Percentiles rank a stretch among this genome's conserved stretches.
Evolutionary conservation across 2,797 vertebrate genomes (phyloP).

Genomic region (Denticeps clupeoides): DNA sequence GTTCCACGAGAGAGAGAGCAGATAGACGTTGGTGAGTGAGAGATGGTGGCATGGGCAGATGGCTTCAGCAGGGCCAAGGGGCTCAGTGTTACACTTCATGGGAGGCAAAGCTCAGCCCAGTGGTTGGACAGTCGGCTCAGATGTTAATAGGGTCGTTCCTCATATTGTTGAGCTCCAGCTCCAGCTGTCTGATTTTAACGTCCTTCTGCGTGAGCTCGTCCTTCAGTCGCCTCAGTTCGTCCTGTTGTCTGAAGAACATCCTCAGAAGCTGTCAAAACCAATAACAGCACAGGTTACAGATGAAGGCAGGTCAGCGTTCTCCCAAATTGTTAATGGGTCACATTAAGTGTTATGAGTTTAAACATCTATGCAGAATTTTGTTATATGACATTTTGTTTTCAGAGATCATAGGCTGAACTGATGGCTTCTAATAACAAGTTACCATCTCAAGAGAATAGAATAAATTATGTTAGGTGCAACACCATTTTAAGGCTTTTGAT

Average conservation of each 20-base stretch:
- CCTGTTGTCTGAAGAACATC: conserved; percentile 97
- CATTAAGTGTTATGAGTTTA: too few relatives aligned
- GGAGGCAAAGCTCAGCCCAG: conserved; percentile 28
- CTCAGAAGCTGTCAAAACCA: conserved; percentile 69
- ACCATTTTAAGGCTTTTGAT: not conserved
- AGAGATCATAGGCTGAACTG: too few relatives aligned
- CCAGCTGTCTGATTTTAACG: conserved; percentile 83
- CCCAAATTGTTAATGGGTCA: too few relatives aligned
- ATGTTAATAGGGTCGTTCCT: conserved; percentile 84
- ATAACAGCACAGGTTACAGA: not conserved
- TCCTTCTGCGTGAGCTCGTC: conserved; percentile 85
- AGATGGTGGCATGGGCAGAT: conserved; percentile 1
- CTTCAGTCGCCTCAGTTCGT: conserved; percentile 85
- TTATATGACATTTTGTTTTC: too few relatives aligned
- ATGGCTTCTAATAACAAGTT: too few relatives aligned
- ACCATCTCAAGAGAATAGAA: too few relatives aligned
- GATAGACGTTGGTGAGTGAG: not conserved
- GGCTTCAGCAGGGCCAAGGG: conserved; percentile 24
- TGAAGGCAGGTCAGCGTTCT: too few relatives aligned
- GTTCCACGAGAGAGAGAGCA: not conserved
- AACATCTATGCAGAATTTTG: too few relatives aligned
- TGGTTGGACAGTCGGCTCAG: conserved; percentile 48
- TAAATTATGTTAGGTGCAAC: not conserved
- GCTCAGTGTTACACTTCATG: conserved; percentile 20
- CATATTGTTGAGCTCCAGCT: conserved; percentile 91